Conservation (phyloP, 1,140 invertebrate genomes). For the Saccostrea echinata region DNA sequence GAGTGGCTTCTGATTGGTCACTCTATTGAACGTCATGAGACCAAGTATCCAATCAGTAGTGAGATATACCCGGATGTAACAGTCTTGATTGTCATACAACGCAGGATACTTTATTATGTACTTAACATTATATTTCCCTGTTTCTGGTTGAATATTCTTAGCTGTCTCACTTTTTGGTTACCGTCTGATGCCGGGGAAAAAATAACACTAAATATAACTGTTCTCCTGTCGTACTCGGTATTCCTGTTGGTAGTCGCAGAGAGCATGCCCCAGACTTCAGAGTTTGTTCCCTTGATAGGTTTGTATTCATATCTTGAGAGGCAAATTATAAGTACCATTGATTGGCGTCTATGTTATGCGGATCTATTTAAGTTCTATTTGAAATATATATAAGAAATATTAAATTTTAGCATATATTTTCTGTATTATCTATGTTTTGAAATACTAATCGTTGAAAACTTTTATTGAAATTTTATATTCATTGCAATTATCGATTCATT, state of each 20-base stretch:
- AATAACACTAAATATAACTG: constrained; percentile 78
- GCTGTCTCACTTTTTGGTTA: constrained; percentile 76
- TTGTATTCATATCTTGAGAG: constrained; percentile 69
- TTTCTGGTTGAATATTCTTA: constrained; percentile 77
- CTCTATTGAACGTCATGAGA: constrained; percentile 67
- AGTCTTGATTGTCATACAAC: constrained; percentile 78
- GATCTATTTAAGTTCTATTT: too few relatives aligned
- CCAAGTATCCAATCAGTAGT: constrained; percentile 73
- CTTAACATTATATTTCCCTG: constrained; percentile 77
- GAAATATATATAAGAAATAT: too few relatives aligned
- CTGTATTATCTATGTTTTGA: too few relatives aligned
- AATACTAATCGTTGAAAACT: not conserved
- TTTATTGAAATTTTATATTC: too few relatives aligned
- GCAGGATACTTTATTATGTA: constrained; percentile 74
- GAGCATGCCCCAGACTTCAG: constrained; percentile 79
- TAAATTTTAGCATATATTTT: too few relatives aligned
- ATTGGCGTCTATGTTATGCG: too few relatives aligned
- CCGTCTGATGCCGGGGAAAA: constrained; percentile 79
- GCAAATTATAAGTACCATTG: too few relatives aligned
- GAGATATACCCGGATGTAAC: constrained; percentile 83
- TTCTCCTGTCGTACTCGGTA: constrained; percentile 79
- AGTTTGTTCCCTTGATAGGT: constrained; percentile 89
- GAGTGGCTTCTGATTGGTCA: constrained; percentile 73
- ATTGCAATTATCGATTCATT: not conserved
- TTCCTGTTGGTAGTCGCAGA: constrained; percentile 80